Percentiles rank a stretch among this genome's conserved stretches.
Evolutionary conservation across 2,888 invertebrate species (phyloP).

Genomic region (Gastrophysa polygoni): DNA sequence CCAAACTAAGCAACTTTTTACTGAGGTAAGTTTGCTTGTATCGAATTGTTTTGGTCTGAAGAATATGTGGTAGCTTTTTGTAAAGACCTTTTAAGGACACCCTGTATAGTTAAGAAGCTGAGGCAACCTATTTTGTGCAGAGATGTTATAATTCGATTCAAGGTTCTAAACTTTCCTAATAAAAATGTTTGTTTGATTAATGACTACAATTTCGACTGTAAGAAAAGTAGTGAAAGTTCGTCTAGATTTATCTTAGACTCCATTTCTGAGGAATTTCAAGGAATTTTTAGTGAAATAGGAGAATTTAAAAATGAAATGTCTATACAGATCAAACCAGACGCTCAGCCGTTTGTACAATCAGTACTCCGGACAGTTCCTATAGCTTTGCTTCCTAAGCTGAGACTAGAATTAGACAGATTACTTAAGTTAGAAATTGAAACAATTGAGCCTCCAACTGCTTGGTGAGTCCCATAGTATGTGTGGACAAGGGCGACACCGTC

Average conservation of each 20-base stretch:
- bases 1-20: no score
- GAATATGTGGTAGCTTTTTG: no score
- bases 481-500: slow-evolving; percentile 9
- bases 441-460: slow-evolving; percentile 14
- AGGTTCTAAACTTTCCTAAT: not conserved
- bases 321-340: slow-evolving; percentile 13
- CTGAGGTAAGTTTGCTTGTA: no score
- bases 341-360: slow-evolving; percentile 18
- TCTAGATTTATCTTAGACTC: not conserved
- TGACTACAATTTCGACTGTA: not conserved
- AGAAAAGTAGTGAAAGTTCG: not conserved
- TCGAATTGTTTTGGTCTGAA: no score
- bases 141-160: not conserved
- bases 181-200: not conserved
- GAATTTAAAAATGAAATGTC: slow-evolving; percentile 20
- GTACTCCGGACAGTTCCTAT: slow-evolving; percentile 14
- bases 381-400: slow-evolving; percentile 7
- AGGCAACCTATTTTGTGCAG: slow-evolving; percentile 12
- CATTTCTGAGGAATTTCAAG: not conserved
- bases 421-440: slow-evolving; percentile 13
- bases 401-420: slow-evolving; percentile 12
- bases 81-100: no score
- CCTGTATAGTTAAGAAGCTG: not conserved
- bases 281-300: slow-evolving; percentile 15
- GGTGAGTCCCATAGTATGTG: slow-evolving; percentile 21